Percentiles rank a stretch among this genome's conserved stretches.
phyloP scores from a whole-genome alignment of 1,140 invertebrate species.

The Drosophila repletoides region DNA sequence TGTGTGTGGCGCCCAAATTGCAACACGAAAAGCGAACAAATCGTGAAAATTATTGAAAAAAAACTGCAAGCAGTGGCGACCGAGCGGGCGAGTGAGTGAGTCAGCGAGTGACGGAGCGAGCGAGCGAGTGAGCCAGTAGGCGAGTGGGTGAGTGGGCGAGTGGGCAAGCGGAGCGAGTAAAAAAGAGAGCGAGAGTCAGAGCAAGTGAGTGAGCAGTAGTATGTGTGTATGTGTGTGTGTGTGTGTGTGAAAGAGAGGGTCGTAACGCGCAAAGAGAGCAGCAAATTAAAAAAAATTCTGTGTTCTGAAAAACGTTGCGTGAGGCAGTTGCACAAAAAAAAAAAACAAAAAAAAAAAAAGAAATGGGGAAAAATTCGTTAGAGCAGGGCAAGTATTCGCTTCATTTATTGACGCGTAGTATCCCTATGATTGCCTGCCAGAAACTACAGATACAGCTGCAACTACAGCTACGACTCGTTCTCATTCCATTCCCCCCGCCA shows the following conservation, averaged over 20 bases:
- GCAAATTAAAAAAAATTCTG: constrained; percentile 72
- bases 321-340: constrained; percentile 16
- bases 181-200: constrained; percentile 4
- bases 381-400: constrained; percentile 26
- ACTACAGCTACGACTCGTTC: not conserved
- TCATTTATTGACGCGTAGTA: constrained; percentile 77
- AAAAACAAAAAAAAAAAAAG: not conserved
- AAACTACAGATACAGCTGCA: constrained; percentile 26
- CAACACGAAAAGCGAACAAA: constrained; percentile 72
- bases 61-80: constrained; percentile 24
- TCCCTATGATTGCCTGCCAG: constrained; percentile 70
- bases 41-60: constrained; percentile 74
- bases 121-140: constrained; percentile 1
- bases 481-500: not conserved
- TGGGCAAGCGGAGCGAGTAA: not conserved
- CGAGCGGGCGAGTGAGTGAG: constrained; percentile 13
- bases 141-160: not conserved
- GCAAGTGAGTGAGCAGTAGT: constrained; percentile 6
- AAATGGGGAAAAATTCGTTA: not conserved
- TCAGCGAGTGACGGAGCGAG: not conserved
- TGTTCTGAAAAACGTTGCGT: constrained; percentile 49
- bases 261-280: constrained; percentile 31
- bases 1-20: constrained; percentile 52
- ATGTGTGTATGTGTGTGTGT: not conserved
- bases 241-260: constrained; percentile 5